Evolutionary conservation across 2,113 vertebrate species (phyloP), one percentile per base, ranked within the genome.

Genomic region (Sporophila hypoxantha): DNA sequence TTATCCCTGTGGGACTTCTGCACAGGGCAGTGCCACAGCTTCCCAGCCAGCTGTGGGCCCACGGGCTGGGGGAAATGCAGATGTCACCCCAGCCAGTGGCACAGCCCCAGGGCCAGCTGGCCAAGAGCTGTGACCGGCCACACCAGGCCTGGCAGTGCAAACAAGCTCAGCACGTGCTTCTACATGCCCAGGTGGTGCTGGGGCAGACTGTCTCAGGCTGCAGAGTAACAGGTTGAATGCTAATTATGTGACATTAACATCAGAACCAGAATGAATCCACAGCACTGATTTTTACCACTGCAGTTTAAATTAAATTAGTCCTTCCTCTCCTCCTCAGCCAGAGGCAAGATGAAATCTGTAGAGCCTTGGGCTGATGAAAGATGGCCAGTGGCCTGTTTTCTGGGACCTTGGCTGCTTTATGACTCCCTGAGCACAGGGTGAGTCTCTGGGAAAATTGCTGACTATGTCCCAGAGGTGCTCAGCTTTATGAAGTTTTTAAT

Each of bases 101-200:
- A 55, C 46, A 30, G 78, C n/a, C 42, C 42, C 22, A 7, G 9
- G 60, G 23, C 17, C 47, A 53, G 65, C 55, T 61, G 82, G 79
- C 76, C 49, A 12, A 22, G 70, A 44, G 82, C 0, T 37, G 68
- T 1, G 9, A 55, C 14, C 81, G 36, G 77, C 29, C 71, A 41
- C 87, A 23, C 3, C 22, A 50, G 70, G 30, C 18, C 49, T 13
- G 5, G 25, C 16, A 36, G 34, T 1, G 3, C 46, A 50, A 53
- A 34, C 17, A 1, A 1, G 29, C 70, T 61, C 65, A 52, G 75
- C 37, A 6, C 1, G 0, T 14, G 47, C 23, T 44, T 8, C n/a
- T 12, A 1, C 5, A 0, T 0, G 6, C 12, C 41, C 79, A 49
- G 47, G 12, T 3, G 1, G 6, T 27, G 50, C 79, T 46, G 46